Evolutionary conservation across 2,113 vertebrate species (phyloP), one percentile per base, ranked within the genome.

Genomic region (Probosciger aterrimus): DNA sequence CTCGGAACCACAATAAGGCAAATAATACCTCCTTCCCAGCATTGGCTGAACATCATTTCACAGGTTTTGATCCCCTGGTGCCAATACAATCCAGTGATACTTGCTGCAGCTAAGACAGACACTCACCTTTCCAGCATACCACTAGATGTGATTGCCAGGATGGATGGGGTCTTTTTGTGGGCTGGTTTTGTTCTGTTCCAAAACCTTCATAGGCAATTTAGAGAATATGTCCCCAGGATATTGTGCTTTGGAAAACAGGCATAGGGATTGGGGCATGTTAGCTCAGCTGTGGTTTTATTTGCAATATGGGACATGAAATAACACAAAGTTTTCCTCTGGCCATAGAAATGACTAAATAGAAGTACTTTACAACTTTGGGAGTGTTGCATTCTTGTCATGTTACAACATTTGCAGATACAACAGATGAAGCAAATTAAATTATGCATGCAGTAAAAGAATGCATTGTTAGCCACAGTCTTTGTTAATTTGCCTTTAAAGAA

Each of bases 351-450:
- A 86, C 62, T 77, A 49, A 92, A 64, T 35, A 62, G 49, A 86
- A 89, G 39, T 88, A 81, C 62, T 88, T 93, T 84, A 57, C 11
- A 3, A 57, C 44, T 89, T 85, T 4, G 3, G 57, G 86, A 94
- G 50, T 68, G 83, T 81, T 92, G 39, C 67, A 35, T 91, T 95
- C 89, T 87, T 84, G 28, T 86, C 25, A 1, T 82, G 83, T 76
- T 87, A 76, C 86, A 76, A 52, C 73, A 84, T 79, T 94, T 94
- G 85, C 74, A 82, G 69, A 88, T 53, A 63, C 10, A 92, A 64
- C 43, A 89, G 92, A 93, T 75, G 86, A 96, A 93, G 65, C 67
- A 92, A 82, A 86, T 78, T 86, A 86, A 92, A 95, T 76, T 84
- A 87, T 86, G 91, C 41, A 68, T 84, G 44, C 69, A 53, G 37